These are phyloP conservation scores for Phrynocephalus guinanensis DNA, from an alignment of 2,797 vertebrate genomes.

Conservation along the genomic window DNA sequence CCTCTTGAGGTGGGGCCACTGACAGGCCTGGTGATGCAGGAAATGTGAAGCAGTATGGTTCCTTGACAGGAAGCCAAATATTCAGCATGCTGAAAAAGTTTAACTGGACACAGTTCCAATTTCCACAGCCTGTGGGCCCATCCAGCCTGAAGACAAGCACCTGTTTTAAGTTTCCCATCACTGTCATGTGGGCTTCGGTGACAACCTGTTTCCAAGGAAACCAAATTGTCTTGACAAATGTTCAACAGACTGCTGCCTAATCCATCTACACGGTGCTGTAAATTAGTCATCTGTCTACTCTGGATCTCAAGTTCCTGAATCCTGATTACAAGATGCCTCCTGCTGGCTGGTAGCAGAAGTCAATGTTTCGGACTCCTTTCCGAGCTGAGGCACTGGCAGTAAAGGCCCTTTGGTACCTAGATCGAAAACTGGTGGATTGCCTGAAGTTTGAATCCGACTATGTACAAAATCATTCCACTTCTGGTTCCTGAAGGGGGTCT, in stretches of 20 bases:
- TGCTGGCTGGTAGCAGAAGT: conserved; percentile 30
- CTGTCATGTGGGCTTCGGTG: conserved; percentile 25
- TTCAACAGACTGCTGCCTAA: conserved; percentile 29
- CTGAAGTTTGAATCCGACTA: background rate
- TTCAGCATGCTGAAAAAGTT: background rate
- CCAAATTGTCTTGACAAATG: conserved; percentile 24
- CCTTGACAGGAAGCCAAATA: conserved; percentile 10
- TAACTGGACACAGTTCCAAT: conserved; percentile 28
- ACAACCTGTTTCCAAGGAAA: background rate
- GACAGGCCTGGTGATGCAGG: background rate
- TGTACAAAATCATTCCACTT: background rate
- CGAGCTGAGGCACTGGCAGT: background rate
- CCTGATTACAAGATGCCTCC: conserved; percentile 24
- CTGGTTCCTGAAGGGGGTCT: background rate
- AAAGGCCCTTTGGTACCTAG: conserved; percentile 2
- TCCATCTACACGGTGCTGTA: conserved; percentile 10
- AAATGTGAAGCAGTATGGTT: conserved; percentile 7
- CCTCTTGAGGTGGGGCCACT: background rate
- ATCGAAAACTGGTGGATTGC: background rate
- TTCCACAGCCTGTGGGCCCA: conserved; percentile 27
- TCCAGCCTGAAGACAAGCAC: conserved; percentile 37
- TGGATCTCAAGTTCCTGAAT: conserved; percentile 30
- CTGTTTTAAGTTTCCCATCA: conserved; percentile 39
- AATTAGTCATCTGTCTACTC: conserved; percentile 41
- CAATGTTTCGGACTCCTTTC: conserved; percentile 28